Conservation (phyloP, 2,113 vertebrate genomes). For the Nerophis ophidion region DNA sequence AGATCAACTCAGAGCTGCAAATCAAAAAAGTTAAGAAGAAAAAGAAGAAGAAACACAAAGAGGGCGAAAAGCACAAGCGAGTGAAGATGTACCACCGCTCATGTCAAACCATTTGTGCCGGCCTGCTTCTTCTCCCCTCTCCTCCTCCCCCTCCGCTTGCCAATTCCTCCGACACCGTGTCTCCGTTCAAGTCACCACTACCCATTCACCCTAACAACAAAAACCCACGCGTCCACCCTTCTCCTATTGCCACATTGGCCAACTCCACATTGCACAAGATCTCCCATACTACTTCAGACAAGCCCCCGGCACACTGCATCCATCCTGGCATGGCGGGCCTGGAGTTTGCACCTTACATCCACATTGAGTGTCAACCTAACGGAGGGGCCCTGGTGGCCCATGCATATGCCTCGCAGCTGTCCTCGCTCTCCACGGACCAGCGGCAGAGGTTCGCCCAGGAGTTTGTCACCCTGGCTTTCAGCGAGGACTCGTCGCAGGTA, state of each 20-base stretch:
- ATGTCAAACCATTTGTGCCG: conserved; percentile 88
- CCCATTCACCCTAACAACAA: conserved; percentile 61
- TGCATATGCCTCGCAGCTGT: conserved; percentile 90
- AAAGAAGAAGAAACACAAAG: conserved; percentile 99
- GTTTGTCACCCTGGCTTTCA: conserved; percentile 89
- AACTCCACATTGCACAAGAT: conserved; percentile 41
- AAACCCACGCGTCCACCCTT: conserved; percentile 11
- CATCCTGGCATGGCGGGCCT: conserved; percentile 78
- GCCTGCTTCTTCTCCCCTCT: conserved; percentile 75
- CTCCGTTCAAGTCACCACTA: conserved; percentile 74
- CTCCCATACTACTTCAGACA: conserved; percentile 68
- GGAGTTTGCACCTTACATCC: conserved; percentile 88
- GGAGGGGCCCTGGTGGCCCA: conserved; percentile 92
- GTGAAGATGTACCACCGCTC: conserved; percentile 97
- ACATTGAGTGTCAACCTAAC: conserved; percentile 94
- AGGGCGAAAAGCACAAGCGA: conserved; percentile 88
- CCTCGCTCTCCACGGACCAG: conserved; percentile 82
- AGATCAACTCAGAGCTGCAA: conserved; percentile 83
- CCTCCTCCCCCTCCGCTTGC: conserved; percentile 44
- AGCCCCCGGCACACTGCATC: conserved; percentile 8
- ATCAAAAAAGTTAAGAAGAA: conserved; percentile 99
- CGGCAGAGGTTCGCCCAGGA: conserved; percentile 92
- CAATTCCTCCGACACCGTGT: conserved; percentile 30
- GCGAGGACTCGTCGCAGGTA: conserved; percentile 82
- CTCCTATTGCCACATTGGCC: conserved; percentile 8